phyloP scores from a whole-genome alignment of 1,140 invertebrate genomes.

The Tyrophagus putrescentiae region DNA sequence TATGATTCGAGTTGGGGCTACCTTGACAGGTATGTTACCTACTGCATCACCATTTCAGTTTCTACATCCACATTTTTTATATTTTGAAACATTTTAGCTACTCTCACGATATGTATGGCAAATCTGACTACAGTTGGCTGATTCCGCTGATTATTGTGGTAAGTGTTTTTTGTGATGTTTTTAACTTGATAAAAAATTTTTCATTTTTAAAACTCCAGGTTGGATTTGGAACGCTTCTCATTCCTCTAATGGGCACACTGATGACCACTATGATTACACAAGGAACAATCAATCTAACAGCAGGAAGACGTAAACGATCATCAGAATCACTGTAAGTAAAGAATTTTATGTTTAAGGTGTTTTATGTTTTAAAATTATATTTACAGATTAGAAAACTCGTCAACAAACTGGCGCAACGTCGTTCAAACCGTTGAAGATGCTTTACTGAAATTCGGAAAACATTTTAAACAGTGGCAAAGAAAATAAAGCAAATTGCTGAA shows the following conservation, averaged over 20 bases:
- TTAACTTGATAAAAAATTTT: no score
- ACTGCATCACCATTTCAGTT: no score
- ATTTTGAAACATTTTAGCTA: background rate
- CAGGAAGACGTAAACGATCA: conserved; percentile 14
- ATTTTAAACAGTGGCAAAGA: conserved; percentile 11
- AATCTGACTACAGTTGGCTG: conserved; percentile 20
- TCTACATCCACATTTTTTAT: background rate
- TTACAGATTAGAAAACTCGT: background rate
- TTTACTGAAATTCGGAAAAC: conserved; percentile 8
- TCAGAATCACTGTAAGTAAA: background rate
- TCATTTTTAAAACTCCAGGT: no score
- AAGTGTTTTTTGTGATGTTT: no score
- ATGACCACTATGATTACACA: conserved; percentile 23
- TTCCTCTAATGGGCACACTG: conserved; percentile 19
- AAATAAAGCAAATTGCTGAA: no score
- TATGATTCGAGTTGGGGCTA: conserved; percentile 10
- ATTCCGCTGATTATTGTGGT: conserved; percentile 22
- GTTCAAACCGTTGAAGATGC: conserved; percentile 4
- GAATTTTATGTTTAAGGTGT: background rate
- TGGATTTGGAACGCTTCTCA: conserved; percentile 22
- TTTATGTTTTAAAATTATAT: background rate
- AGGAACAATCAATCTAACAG: conserved; percentile 20
- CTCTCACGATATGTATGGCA: conserved; percentile 14
- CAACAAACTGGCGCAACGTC: background rate
- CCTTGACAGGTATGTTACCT: conserved; percentile 6